Evolutionary conservation across 2,113 vertebrate genomes (phyloP).

Genomic region (Acanthisitta chloris): DNA sequence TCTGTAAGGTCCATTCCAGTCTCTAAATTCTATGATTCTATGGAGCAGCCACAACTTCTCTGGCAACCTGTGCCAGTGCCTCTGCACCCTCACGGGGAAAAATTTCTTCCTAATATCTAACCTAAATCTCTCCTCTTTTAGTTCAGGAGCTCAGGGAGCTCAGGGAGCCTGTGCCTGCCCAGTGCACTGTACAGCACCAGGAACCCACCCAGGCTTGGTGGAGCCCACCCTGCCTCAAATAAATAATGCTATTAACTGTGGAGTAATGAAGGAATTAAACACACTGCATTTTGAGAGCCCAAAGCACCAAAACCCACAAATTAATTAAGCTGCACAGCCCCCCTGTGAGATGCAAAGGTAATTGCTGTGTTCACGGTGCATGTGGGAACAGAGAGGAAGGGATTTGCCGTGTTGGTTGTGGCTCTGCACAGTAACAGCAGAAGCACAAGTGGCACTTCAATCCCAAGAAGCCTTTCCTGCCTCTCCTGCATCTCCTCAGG

Average conservation of each 20-base stretch:
- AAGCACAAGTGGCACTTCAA: neutral
- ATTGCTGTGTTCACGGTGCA: neutral
- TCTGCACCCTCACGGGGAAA: neutral
- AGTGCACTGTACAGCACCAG: fast-evolving
- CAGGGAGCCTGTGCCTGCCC: neutral
- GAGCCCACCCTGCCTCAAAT: neutral
- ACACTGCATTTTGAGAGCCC: neutral
- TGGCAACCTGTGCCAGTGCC: neutral
- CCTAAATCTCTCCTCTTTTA: neutral
- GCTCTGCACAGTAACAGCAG: neutral
- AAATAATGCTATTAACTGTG: neutral
- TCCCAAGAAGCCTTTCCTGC: neutral
- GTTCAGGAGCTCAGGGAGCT: neutral
- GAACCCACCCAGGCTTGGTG: neutral
- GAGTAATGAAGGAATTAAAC: neutral
- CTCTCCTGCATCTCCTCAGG: neutral
- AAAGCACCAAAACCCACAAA: neutral
- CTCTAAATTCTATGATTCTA: no score
- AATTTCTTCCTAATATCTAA: neutral
- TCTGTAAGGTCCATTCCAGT: no score
- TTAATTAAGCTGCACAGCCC: constrained; percentile 4
- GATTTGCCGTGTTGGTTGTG: neutral
- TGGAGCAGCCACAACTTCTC: neutral
- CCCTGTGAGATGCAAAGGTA: neutral
- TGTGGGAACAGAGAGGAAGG: neutral